Evolutionary conservation across 2,113 vertebrate species (phyloP).

Genomic region (Ceyx margarethae): DNA sequence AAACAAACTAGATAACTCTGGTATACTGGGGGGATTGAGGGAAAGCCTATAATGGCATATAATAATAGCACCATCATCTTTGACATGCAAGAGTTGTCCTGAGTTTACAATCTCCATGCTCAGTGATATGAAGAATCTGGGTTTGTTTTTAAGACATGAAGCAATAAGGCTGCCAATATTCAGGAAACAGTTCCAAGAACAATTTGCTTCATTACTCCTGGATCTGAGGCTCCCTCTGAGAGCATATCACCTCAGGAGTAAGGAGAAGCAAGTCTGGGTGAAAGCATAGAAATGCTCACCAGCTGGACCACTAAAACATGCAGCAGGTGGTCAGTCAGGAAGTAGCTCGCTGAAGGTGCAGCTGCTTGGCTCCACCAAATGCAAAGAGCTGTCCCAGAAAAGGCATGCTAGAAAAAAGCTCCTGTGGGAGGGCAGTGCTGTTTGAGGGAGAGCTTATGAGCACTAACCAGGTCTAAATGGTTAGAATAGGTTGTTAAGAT

Average conservation of each 20-base stretch:
- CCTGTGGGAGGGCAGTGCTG: fast-evolving
- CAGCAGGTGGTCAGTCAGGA: neutral
- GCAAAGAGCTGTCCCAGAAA: neutral
- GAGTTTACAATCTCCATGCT: neutral
- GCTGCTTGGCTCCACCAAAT: neutral
- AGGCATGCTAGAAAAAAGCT: neutral
- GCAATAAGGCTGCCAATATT: neutral
- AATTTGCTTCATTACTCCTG: constrained; percentile 21
- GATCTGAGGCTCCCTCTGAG: constrained; percentile 3
- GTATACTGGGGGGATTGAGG: neutral
- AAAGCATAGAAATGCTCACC: neutral
- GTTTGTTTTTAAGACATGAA: neutral
- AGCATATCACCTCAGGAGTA: neutral
- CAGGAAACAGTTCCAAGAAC: neutral
- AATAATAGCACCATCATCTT: neutral
- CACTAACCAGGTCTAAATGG: fast-evolving
- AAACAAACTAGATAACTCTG: neutral
- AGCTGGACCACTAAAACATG: constrained; percentile 28
- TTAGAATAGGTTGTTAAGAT: neutral
- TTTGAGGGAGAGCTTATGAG: neutral
- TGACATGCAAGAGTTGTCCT: fast-evolving
- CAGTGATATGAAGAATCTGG: neutral
- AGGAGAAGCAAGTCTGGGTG: neutral
- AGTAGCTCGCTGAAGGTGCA: constrained; percentile 7
- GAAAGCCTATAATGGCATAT: fast-evolving